phyloP scores from a whole-genome alignment of 2,113 vertebrate genomes.

The Hemibagrus wyckioides region DNA sequence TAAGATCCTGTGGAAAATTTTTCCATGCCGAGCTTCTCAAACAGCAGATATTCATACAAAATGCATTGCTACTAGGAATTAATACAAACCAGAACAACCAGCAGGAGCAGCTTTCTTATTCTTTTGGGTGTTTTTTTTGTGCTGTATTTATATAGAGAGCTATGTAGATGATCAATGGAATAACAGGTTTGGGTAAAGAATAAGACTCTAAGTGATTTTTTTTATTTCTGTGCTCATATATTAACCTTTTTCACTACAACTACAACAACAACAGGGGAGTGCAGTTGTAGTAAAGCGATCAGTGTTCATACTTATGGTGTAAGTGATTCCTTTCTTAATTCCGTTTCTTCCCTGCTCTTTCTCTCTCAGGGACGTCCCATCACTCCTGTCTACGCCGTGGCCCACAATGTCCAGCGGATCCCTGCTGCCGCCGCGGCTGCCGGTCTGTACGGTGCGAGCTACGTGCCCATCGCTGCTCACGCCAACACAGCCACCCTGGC shows the following conservation, averaged over 20 bases:
- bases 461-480: conserved; percentile 85
- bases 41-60: background rate
- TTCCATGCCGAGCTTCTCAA: background rate
- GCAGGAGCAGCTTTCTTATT: background rate
- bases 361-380: conserved; percentile 87
- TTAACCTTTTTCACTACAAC: background rate
- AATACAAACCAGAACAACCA: background rate
- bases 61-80: background rate
- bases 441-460: conserved; percentile 87
- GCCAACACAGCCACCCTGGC: conserved; percentile 83
- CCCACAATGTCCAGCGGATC: conserved; percentile 88
- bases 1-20: background rate
- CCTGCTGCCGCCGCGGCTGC: conserved; percentile 74
- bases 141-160: background rate
- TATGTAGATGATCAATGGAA: background rate
- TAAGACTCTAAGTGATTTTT: background rate
- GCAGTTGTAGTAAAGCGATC: background rate
- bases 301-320: background rate
- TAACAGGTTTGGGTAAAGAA: background rate
- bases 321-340: no score
- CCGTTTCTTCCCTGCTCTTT: background rate
- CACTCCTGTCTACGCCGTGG: conserved; percentile 93
- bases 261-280: background rate
- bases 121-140: no score
- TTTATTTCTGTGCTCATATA: background rate